Percentiles rank a stretch among this genome's conserved stretches.
Evolutionary conservation across 1,140 invertebrate genomes (phyloP).

Genomic region (Geopemphigus sp.): DNA sequence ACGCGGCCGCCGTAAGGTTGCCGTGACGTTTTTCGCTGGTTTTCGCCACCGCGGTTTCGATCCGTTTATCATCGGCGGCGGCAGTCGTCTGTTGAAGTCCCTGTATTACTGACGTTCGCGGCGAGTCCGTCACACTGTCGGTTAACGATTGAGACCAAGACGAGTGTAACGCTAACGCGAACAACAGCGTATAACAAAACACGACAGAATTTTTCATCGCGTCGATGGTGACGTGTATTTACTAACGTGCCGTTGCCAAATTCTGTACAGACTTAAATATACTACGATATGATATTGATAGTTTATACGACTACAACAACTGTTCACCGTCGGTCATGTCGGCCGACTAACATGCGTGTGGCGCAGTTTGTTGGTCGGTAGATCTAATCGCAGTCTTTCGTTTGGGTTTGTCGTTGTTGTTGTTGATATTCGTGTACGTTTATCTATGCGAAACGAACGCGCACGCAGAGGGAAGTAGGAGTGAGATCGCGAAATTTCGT

Average conservation of each 20-base stretch:
- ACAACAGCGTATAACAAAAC: neutral
- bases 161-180: neutral
- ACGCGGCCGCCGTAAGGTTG: too few relatives aligned
- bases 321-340: neutral
- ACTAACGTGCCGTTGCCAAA: neutral
- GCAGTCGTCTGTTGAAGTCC: neutral
- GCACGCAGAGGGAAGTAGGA: too few relatives aligned
- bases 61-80: neutral
- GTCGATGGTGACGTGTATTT: neutral
- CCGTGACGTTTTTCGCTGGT: neutral
- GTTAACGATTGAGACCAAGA: neutral
- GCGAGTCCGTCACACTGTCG: neutral
- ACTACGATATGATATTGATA: neutral
- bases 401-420: too few relatives aligned
- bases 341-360: neutral
- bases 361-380: too few relatives aligned
- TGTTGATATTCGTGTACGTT: too few relatives aligned
- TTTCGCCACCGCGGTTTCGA: neutral
- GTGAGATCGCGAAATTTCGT: too few relatives aligned
- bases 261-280: neutral
- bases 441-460: too few relatives aligned
- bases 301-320: neutral
- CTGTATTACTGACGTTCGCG: too few relatives aligned
- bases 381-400: too few relatives aligned
- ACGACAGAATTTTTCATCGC: neutral